Evolutionary conservation across 2,113 vertebrate species (phyloP).

Genomic region (Stegostoma tigrinum): DNA sequence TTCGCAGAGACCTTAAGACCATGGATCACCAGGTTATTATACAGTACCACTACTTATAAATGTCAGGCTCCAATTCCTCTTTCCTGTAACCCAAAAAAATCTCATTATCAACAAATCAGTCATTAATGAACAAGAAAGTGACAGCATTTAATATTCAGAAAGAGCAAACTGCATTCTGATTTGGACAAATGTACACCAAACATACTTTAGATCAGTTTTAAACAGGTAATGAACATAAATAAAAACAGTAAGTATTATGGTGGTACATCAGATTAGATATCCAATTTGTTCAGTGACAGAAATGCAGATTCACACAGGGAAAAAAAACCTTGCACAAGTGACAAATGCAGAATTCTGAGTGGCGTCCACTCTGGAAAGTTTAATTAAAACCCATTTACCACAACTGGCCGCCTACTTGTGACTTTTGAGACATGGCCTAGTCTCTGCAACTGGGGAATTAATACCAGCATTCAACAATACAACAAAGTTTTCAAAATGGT

Average conservation of each 20-base stretch:
- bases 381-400: neutral
- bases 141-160: neutral
- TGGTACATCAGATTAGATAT: neutral
- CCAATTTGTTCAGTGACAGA: neutral
- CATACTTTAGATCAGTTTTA: neutral
- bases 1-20: neutral
- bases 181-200: neutral
- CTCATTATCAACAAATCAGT: neutral
- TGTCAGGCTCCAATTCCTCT: neutral
- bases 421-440: neutral
- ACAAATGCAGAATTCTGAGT: neutral
- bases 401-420: neutral
- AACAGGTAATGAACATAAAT: neutral
- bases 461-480: neutral
- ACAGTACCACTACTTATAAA: conserved; percentile 27
- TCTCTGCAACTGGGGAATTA: neutral
- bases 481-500: neutral
- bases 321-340: neutral
- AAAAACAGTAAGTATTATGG: neutral
- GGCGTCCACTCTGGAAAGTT: neutral
- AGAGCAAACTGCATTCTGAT: conserved; percentile 13
- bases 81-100: neutral
- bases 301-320: neutral
- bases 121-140: neutral
- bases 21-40: conserved; percentile 25